These are phyloP conservation scores for Rhinolophus ferrumequinum DNA, from an alignment of 2,113 vertebrate species.

Conservation along the genomic window DNA sequence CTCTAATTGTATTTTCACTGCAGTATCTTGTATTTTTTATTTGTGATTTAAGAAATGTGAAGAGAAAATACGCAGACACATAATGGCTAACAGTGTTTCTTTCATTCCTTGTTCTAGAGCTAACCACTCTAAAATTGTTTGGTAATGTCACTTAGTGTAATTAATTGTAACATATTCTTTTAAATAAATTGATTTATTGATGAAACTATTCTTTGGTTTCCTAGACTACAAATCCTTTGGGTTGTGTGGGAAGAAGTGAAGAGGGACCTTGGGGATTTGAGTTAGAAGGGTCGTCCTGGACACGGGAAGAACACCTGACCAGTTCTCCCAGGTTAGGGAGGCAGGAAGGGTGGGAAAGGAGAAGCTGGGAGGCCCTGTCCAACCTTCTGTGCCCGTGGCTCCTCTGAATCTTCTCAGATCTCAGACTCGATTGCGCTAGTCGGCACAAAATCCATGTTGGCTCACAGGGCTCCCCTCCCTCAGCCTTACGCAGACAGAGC, in stretches of 20 bases:
- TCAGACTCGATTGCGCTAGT: background rate
- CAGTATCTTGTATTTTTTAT: slow-evolving; percentile 84
- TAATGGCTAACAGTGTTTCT: slow-evolving; percentile 80
- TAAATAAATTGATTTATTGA: slow-evolving; percentile 97
- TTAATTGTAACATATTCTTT: slow-evolving; percentile 98
- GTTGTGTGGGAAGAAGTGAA: slow-evolving; percentile 54
- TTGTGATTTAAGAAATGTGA: slow-evolving; percentile 84
- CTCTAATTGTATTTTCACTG: slow-evolving; percentile 83
- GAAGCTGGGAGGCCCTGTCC: background rate
- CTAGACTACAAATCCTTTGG: slow-evolving; percentile 66
- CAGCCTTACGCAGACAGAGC: background rate
- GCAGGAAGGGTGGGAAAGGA: background rate
- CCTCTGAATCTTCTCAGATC: background rate
- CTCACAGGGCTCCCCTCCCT: background rate
- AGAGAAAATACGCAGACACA: slow-evolving; percentile 63
- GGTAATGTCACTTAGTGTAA: slow-evolving; percentile 92
- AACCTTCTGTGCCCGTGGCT: background rate
- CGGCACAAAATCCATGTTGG: background rate
- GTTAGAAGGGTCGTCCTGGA: slow-evolving; percentile 26
- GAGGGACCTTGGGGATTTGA: slow-evolving; percentile 44
- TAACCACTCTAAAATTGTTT: slow-evolving; percentile 85
- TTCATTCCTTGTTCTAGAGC: slow-evolving; percentile 82
- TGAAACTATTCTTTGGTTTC: slow-evolving; percentile 78
- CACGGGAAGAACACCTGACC: background rate
- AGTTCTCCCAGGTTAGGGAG: background rate